Conservation (phyloP, 2,888 invertebrate species). For the Auanema freiburgensis region DNA sequence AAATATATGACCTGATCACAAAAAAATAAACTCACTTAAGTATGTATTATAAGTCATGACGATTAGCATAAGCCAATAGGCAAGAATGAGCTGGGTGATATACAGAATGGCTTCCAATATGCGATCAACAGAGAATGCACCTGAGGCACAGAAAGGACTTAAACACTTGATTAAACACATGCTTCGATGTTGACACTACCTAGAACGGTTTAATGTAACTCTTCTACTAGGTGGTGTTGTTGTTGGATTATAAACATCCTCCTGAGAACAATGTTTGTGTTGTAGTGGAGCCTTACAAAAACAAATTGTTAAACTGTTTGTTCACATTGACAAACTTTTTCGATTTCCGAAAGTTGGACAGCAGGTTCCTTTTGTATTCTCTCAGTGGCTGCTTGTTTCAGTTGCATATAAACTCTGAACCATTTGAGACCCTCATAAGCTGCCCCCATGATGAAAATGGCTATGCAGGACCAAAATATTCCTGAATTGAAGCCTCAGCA, state of each 20-base stretch:
- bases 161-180: neutral
- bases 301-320: neutral
- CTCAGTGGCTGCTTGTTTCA: conserved; percentile 15
- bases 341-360: neutral
- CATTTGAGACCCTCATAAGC: conserved; percentile 94
- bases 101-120: conserved; percentile 33
- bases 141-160: conserved; percentile 7
- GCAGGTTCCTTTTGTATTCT: conserved; percentile 9
- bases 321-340: neutral
- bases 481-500: conserved; percentile 35
- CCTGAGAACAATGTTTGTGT: conserved; percentile 1
- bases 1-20: neutral
- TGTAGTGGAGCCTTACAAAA: neutral
- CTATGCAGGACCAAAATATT: conserved; percentile 85
- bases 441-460: conserved; percentile 86
- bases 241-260: conserved; percentile 19
- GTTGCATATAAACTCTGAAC: conserved; percentile 65
- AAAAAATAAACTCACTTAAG: conserved; percentile 35
- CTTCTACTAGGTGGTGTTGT: conserved; percentile 8
- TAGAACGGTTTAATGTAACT: neutral
- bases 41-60: conserved; percentile 62
- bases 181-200: neutral
- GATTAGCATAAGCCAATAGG: conserved; percentile 62
- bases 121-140: conserved; percentile 15
- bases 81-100: conserved; percentile 53